A percentile compares a stretch with the other conserved stretches of the same genome.
These are phyloP conservation scores for Lepus oiostolus DNA, from an alignment of 2,797 vertebrate genomes.

Conservation along the genomic window DNA sequence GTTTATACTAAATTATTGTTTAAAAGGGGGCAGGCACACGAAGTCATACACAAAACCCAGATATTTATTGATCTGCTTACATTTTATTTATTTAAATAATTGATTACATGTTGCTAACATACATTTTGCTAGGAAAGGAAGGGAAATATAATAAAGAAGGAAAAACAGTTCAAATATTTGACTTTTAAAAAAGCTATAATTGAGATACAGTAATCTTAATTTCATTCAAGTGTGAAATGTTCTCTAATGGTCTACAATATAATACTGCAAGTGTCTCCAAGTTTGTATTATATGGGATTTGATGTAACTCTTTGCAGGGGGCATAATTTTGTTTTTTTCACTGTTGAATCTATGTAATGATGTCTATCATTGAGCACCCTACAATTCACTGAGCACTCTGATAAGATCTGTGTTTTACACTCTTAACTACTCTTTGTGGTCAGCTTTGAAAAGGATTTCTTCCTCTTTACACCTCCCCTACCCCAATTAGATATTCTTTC, in stretches of 20 bases:
- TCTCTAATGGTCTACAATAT: slow-evolving; percentile 21
- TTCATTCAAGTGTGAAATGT: slow-evolving; percentile 44
- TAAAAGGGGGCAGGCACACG: neutral
- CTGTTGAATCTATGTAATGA: neutral
- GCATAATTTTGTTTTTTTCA: neutral
- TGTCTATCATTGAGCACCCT: neutral
- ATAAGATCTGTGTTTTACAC: slow-evolving; percentile 18
- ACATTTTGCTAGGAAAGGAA: slow-evolving; percentile 22
- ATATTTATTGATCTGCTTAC: neutral
- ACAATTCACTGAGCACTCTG: neutral
- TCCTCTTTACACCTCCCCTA: neutral
- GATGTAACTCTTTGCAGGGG: neutral
- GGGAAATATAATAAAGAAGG: slow-evolving; percentile 28
- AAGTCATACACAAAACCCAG: slow-evolving; percentile 22
- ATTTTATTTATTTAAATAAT: slow-evolving; percentile 50
- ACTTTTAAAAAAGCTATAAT: slow-evolving; percentile 19
- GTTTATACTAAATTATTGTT: slow-evolving; percentile 44
- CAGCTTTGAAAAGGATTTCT: slow-evolving; percentile 43
- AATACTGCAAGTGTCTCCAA: neutral
- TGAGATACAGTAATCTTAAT: slow-evolving; percentile 50
- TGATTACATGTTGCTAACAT: slow-evolving; percentile 31
- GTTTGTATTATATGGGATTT: slow-evolving; percentile 37
- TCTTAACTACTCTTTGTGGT: slow-evolving; percentile 8
- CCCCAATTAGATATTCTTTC: neutral
- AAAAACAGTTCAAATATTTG: neutral